Conservation (phyloP, 2,888 invertebrate genomes). For the Eledona agricola region DNA sequence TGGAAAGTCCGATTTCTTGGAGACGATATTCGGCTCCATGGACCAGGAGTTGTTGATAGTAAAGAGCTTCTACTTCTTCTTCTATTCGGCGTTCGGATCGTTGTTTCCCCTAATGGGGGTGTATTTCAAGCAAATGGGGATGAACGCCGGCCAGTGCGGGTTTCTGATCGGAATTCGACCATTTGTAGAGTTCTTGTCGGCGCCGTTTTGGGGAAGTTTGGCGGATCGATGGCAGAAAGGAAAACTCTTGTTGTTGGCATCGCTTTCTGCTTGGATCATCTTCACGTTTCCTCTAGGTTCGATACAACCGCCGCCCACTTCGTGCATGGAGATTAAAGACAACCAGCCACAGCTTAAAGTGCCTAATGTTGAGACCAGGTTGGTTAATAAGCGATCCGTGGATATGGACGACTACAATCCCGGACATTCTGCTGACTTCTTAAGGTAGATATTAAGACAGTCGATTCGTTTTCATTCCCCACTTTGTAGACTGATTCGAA, state of each 20-base stretch:
- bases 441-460: constrained; percentile 30
- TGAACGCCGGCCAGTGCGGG: constrained; percentile 97
- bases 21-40: constrained; percentile 82
- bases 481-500: constrained; percentile 53
- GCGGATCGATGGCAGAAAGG: constrained; percentile 89
- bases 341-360: constrained; percentile 71
- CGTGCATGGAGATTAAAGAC: constrained; percentile 79
- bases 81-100: constrained; percentile 98
- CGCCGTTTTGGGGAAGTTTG: constrained; percentile 97
- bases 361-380: constrained; percentile 64
- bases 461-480: neutral
- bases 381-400: constrained; percentile 66
- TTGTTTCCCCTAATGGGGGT: constrained; percentile 98
- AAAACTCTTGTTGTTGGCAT: constrained; percentile 86
- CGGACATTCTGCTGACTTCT: constrained; percentile 34
- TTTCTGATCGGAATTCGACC: constrained; percentile 94
- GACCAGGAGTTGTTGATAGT: constrained; percentile 93
- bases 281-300: constrained; percentile 96
- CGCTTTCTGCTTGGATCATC: constrained; percentile 93
- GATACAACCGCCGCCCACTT: constrained; percentile 91
- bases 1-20: constrained; percentile 84
- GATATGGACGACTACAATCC: constrained; percentile 36
- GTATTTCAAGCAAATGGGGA: constrained; percentile 97
- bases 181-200: constrained; percentile 95
- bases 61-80: constrained; percentile 99